phyloP scores from a whole-genome alignment of 2,113 vertebrate species.

The Phodopus roborovskii region DNA sequence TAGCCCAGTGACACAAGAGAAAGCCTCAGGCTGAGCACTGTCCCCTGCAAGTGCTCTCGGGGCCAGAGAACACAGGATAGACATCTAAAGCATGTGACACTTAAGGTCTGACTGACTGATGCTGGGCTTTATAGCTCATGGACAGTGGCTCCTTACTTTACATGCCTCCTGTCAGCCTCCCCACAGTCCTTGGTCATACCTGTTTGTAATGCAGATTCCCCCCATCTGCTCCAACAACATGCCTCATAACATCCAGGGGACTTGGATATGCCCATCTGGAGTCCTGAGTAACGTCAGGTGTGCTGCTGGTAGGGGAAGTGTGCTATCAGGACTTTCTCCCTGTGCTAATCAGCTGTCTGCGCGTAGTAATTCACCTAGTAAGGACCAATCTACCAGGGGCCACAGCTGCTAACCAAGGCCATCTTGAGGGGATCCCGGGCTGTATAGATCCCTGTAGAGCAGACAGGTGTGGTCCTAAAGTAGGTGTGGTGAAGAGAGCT shows the following conservation, averaged over 20 bases:
- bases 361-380: background rate
- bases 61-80: background rate
- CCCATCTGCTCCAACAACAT: background rate
- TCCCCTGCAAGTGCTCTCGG: background rate
- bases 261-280: background rate
- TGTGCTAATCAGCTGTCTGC: too few species aligned
- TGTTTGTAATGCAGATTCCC: background rate
- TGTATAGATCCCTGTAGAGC: background rate
- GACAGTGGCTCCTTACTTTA: background rate
- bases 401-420: background rate
- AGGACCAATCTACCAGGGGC: background rate
- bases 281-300: background rate
- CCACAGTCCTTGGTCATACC: background rate
- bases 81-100: accelerated
- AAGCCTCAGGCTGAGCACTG: background rate
- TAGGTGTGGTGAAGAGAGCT: background rate
- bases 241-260: background rate
- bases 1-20: background rate
- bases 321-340: background rate
- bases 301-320: background rate
- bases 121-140: background rate
- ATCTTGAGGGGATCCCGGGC: background rate
- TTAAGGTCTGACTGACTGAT: background rate
- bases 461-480: background rate
- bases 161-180: background rate